Evolutionary conservation across 2,888 invertebrate species (phyloP).

Genomic region (Halictus ligatus): DNA sequence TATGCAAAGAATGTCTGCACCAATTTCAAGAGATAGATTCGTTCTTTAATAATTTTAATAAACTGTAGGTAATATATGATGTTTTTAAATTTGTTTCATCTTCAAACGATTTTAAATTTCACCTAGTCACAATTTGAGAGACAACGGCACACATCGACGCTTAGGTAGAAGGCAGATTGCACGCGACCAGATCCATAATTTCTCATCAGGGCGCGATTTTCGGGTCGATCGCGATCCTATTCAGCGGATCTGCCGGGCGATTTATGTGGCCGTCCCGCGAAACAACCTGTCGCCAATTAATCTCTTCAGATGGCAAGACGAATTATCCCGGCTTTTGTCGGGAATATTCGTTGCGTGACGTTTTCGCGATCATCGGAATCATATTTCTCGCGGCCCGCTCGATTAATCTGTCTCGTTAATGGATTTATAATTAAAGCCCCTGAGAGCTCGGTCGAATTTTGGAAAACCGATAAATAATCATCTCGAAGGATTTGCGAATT

Average conservation of each 20-base stretch:
- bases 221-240: slow-evolving; percentile 18
- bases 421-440: slow-evolving; percentile 7
- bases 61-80: too few relatives aligned
- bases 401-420: slow-evolving; percentile 6
- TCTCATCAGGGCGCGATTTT: slow-evolving; percentile 26
- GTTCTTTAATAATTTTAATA: too few relatives aligned
- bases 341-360: slow-evolving; percentile 13
- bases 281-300: slow-evolving; percentile 53
- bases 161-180: background rate
- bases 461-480: slow-evolving; percentile 7
- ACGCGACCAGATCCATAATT: slow-evolving; percentile 20
- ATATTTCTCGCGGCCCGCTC: slow-evolving; percentile 2
- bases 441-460: background rate
- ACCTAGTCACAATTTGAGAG: background rate
- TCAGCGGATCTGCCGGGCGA: slow-evolving; percentile 28
- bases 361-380: slow-evolving; percentile 12
- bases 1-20: too few relatives aligned
- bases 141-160: background rate
- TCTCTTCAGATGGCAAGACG: slow-evolving; percentile 49
- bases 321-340: slow-evolving; percentile 37
- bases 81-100: too few relatives aligned
- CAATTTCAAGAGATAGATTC: too few relatives aligned
- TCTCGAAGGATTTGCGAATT: background rate
- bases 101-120: too few relatives aligned
- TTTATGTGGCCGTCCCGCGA: slow-evolving; percentile 43